Base-by-base conservation (phyloP, 2,113 vertebrate genomes). In the Sturnira hondurensis region DNA sequence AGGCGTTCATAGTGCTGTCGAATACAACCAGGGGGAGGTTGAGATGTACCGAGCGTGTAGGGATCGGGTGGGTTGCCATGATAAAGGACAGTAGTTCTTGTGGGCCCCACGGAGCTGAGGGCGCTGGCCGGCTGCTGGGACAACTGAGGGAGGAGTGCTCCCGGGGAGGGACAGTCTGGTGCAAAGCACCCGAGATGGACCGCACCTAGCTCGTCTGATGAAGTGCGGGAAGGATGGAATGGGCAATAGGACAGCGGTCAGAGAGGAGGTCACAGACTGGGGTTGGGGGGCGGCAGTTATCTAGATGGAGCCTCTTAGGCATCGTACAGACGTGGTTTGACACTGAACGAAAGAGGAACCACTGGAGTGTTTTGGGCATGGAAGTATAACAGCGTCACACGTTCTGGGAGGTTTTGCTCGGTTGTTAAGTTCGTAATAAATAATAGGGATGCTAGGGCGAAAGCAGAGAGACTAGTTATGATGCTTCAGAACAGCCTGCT, bases 101-200 rank as follows among this genome's bases (percentile, higher is more conserved):
- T 33, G 14, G 78, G 5, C 22, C 31, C 82, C 54, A n/a, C 2
- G 20, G 7, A 88, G 26, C 43, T 10, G 19, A 77, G 36, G 65
- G 38, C n/a, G n/a, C n/a, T n/a, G 47, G 45, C 28, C 0, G 2
- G 20, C 3, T 7, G 11, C 47, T 28, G 20, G 26, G n/a, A 56
- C 45, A 15, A 12, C 33, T 45, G 9, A 11, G 26, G 71, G 67
- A 83, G 0, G 5, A 52, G 14, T 20, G 7, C 28, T 78, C 3
- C 1, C 11, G 47, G 38, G 0, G 43, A 31, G 7, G 74, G 1
- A n/a, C 38, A 2, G 31, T 41, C 36, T 2, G 4, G 56, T 11
- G n/a, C 50, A 7, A 43, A 61, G 58, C 54, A 20, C 45, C 36
- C 15, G 58, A 63, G 81, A 31, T 71, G 45, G 38, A 38, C 52